Conservation (phyloP, 2,888 invertebrate species). For the Standfussiana lucernea region DNA sequence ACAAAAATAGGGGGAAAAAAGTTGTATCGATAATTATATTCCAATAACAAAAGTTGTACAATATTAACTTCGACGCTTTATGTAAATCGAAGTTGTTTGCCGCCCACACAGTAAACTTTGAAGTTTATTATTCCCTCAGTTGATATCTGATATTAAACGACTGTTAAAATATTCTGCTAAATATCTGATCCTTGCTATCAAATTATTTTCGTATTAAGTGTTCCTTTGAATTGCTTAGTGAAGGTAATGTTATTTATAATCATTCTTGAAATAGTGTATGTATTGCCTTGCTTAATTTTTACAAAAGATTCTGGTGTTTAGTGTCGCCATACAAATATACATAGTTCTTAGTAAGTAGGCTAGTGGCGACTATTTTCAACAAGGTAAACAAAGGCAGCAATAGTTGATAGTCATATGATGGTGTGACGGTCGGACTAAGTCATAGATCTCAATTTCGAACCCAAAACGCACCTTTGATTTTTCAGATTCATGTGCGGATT, state of each 20-base stretch:
- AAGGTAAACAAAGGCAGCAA: no score
- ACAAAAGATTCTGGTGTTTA: no score
- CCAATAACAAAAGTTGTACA: constrained; percentile 10
- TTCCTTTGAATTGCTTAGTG: background rate
- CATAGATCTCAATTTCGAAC: no score
- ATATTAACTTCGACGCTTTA: constrained; percentile 22
- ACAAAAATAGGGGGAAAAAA: background rate
- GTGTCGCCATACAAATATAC: no score
- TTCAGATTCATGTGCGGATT: no score
- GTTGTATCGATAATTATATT: constrained; percentile 16
- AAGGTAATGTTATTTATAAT: background rate
- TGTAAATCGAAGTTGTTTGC: constrained; percentile 26
- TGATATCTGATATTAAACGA: constrained; percentile 26
- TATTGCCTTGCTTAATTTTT: no score
- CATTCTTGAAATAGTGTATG: no score
- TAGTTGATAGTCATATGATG: no score
- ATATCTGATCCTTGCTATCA: background rate
- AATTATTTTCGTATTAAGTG: background rate
- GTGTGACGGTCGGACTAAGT: no score
- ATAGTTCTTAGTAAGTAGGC: no score
- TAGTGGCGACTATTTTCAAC: no score
- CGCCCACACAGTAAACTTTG: constrained; percentile 18
- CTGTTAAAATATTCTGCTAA: constrained; percentile 12
- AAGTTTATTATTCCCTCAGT: constrained; percentile 23
- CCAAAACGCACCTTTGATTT: no score